Evolutionary conservation across 2,888 invertebrate genomes (phyloP), one percentile per base, ranked within the genome.

Genomic region (Gryllus longicercus): DNA sequence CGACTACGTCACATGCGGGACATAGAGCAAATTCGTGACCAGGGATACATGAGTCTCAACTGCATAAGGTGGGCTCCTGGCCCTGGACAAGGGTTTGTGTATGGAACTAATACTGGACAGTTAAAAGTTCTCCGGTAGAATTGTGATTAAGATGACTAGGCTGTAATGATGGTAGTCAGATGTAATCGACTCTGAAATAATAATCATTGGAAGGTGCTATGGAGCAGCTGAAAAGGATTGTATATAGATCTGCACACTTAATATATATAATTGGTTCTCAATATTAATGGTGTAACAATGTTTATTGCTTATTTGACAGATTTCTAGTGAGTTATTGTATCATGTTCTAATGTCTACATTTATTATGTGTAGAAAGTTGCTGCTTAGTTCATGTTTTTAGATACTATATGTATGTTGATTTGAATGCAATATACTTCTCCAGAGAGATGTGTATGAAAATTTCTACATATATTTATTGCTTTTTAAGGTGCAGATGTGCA

Each of bases 41-140:
- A 90, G 76, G 91, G 91, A 78, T 91, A 92, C 84, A 92, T 93
- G 80, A 94, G 93, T 86, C 90, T 95, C 77, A 96, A 96, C 88
- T 95, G 95, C 84, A 93, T 95, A 79, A 90, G 94, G 80, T 96
- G 95, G 95, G 90, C 95, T 80, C 95, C 95, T 0, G 91, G 91
- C 77, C 91, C 95, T 0, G 96, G 96, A 0, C 94, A 95, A 85
- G 96, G 96, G 2, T 90, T 96, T 80, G 93, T 95, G 78, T 96
- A 95, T 87, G 95, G 95, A 38, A 96, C 95, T 83, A 96, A 95
- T 86, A 92, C 93, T 23, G 96, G 96, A 79, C 93, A 94, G 85
- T 90, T 96, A 82, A 92, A 92, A 85, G 91, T 94, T 84, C 89
- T 94, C 86, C 85, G 85, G 82, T 85, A 84, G 81, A 50, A 74